Conservation (phyloP, 2,797 vertebrate genomes). For the Falco peregrinus region DNA sequence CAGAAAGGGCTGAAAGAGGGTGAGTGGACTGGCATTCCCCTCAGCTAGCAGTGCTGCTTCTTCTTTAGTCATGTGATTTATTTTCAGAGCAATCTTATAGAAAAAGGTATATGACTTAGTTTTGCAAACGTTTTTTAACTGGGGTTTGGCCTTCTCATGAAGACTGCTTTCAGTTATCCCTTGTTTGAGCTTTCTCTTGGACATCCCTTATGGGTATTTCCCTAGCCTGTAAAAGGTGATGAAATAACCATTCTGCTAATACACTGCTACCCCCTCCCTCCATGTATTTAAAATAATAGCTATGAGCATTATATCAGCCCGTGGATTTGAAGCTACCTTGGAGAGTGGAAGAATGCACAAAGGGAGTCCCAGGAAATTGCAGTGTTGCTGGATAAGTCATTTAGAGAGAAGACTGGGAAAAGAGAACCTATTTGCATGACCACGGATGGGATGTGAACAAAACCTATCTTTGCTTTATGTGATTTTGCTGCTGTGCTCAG, state of each 20-base stretch:
- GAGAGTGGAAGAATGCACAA: background rate
- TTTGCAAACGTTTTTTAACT: background rate
- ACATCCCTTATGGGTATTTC: background rate
- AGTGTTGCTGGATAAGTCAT: background rate
- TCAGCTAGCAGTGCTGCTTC: conserved; percentile 1
- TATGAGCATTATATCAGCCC: background rate
- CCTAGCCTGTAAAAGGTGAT: background rate
- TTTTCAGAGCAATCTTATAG: background rate
- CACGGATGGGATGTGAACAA: background rate
- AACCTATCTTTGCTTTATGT: background rate
- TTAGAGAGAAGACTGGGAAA: background rate
- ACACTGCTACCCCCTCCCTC: background rate
- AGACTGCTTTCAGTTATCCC: background rate
- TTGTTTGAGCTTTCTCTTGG: conserved; percentile 15
- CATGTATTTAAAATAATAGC: background rate
- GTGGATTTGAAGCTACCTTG: background rate
- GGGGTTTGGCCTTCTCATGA: background rate
- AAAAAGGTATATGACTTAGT: background rate
- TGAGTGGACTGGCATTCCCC: background rate
- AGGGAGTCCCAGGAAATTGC: background rate
- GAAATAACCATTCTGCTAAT: background rate
- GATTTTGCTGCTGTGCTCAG: background rate
- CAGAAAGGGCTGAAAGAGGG: background rate
- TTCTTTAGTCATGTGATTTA: background rate
- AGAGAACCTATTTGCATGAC: background rate